These are phyloP conservation scores for Struthidea cinerea DNA, from an alignment of 2,113 vertebrate genomes.

Conservation along the genomic window DNA sequence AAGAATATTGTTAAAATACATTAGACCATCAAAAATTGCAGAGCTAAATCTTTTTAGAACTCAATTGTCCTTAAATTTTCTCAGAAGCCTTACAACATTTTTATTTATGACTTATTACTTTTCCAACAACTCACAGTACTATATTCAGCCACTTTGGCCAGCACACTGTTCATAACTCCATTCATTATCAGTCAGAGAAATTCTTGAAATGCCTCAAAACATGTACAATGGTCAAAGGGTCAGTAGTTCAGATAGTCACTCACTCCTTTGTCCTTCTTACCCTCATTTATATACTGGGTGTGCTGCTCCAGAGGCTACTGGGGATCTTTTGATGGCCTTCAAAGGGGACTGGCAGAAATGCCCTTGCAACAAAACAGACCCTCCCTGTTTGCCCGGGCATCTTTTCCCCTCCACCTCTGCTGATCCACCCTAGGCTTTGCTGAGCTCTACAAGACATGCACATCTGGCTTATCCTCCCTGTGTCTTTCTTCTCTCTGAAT, in stretches of 20 bases:
- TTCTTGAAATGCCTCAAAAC: slow-evolving; percentile 8
- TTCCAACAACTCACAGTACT: background rate
- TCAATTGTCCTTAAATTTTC: background rate
- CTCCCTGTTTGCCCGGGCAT: background rate
- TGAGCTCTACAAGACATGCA: background rate
- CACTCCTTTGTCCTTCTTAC: background rate
- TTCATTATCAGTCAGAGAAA: background rate
- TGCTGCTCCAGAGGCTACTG: background rate
- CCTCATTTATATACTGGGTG: background rate
- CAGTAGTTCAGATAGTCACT: background rate
- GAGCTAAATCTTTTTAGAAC: background rate
- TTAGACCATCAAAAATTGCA: background rate
- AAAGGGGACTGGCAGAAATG: background rate
- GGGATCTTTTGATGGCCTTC: background rate
- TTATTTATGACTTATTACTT: background rate
- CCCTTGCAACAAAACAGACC: background rate
- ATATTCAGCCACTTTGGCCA: background rate
- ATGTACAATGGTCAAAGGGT: background rate
- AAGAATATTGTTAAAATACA: background rate
- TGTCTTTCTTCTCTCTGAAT: background rate
- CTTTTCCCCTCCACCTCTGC: background rate
- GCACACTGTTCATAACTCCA: background rate
- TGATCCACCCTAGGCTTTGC: background rate
- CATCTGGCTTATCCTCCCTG: background rate
- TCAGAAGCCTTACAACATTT: background rate